Base-by-base conservation (phyloP, 2,888 invertebrate species). In the Opisthograptis luteolata region DNA sequence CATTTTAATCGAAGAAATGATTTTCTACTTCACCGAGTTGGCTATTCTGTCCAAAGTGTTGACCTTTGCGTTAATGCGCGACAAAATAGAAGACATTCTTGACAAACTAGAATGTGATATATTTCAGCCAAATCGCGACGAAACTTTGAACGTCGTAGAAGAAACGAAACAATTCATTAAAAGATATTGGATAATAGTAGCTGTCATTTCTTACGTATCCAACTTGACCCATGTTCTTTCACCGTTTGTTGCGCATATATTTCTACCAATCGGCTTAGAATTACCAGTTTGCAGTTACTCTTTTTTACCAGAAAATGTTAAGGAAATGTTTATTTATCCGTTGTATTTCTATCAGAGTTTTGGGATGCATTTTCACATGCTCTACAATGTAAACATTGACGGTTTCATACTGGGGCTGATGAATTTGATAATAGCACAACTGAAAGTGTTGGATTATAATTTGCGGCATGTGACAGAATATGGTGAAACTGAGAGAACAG, bases 371-470 rank as follows among this genome's bases (percentile, higher is more conserved):
- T 63, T 73, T 15, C 66, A 72, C 19, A 73, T 84, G 76, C 60
- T 73, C 3, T 77, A 58, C 22, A 76, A 77, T 58, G 3, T 84
- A 0, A 79, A 77, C 47, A 69, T 80, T 14, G 81, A 86, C 42
- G 64, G 77, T 1, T 82, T 81, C 51, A 68, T 84, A 28, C 44
- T 79, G 59, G 84, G 84, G 2, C 28, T 84, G 0, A 63, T 82
- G 64, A 61, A 79, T 53, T 68, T 81, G n/a, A 55, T 59, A 0
- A 79, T 80, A 53, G 81, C 82, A 1, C 84, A 86, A 40, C 57
- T 85, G 9, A 77, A 81, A 13, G 65, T 84, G n/a, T 60, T 86
- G n/a, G 69, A 76, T 42, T 50, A 66, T 2, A 79, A 79, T 12
- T 49, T 86, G 9, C 60, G 68, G 19, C 73, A 50, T 30, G 46